Percentiles rank a stretch among this genome's conserved stretches.
Conservation (phyloP, 2,113 vertebrate species). For the Pipa parva region DNA sequence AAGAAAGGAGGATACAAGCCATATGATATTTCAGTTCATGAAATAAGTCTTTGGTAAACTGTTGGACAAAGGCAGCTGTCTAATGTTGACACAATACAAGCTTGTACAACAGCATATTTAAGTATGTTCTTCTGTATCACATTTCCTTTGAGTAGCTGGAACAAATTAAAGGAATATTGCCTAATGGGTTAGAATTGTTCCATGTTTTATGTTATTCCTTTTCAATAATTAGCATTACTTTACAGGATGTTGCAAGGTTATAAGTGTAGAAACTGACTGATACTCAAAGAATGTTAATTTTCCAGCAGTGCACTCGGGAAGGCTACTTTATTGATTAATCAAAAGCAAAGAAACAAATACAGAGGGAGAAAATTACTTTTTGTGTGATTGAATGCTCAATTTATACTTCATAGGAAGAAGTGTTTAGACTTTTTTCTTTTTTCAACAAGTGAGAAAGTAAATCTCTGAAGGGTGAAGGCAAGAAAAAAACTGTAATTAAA, state of each 20-base stretch:
- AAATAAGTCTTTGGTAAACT: not conserved
- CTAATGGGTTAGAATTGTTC: constrained; percentile 41
- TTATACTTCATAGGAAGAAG: constrained; percentile 40
- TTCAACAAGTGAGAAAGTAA: too few species aligned
- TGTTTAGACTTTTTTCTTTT: constrained; percentile 45
- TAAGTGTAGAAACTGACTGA: constrained; percentile 35
- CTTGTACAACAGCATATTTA: constrained; percentile 34
- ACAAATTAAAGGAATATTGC: constrained; percentile 14
- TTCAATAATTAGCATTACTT: constrained; percentile 43
- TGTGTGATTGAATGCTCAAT: constrained; percentile 45
- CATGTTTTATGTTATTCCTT: constrained; percentile 37
- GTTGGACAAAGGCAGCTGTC: constrained; percentile 21
- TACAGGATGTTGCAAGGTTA: constrained; percentile 39
- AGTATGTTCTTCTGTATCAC: not conserved
- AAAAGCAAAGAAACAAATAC: constrained; percentile 50
- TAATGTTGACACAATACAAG: constrained; percentile 1
- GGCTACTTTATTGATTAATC: constrained; percentile 43
- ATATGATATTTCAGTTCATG: not conserved
- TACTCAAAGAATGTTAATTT: constrained; percentile 46
- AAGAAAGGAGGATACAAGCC: constrained; percentile 24
- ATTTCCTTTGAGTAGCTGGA: constrained; percentile 39
- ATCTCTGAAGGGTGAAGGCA: too few species aligned
- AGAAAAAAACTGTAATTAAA: too few species aligned
- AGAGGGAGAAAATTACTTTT: constrained; percentile 40
- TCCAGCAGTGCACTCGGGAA: constrained; percentile 36